Percentiles rank a stretch among this genome's conserved stretches.
Conservation (phyloP, 2,113 vertebrate species). For the Serranochromis macrocephalus region DNA sequence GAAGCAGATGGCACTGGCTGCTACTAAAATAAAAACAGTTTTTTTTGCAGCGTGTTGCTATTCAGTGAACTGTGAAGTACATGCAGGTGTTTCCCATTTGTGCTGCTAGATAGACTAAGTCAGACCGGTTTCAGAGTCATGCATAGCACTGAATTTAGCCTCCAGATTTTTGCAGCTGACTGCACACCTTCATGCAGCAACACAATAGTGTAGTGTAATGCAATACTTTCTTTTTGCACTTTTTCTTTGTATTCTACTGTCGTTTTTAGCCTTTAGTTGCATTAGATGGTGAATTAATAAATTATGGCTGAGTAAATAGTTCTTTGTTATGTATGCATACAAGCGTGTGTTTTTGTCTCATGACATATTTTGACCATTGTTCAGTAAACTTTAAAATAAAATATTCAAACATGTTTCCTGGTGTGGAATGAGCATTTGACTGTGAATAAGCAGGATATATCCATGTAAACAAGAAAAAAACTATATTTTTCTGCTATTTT, state of each 20-base stretch:
- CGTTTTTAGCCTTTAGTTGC: background rate
- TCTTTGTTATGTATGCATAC: background rate
- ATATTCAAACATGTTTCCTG: background rate
- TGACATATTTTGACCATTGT: background rate
- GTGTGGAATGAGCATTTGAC: background rate
- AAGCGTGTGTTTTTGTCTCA: accelerated
- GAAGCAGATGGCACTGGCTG: background rate
- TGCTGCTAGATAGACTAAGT: background rate
- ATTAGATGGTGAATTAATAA: background rate
- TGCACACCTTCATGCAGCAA: background rate
- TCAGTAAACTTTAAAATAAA: background rate
- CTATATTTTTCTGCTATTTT: background rate
- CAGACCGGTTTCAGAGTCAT: slow-evolving; percentile 36
- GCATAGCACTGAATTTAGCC: background rate
- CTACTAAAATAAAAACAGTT: background rate
- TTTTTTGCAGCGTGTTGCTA: slow-evolving; percentile 31
- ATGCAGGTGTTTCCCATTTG: slow-evolving; percentile 70
- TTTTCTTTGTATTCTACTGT: background rate
- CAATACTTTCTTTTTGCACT: background rate
- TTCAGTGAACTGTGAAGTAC: slow-evolving; percentile 54
- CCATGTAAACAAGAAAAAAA: background rate
- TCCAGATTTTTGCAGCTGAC: slow-evolving; percentile 24
- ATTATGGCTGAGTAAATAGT: background rate
- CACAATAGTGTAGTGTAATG: background rate
- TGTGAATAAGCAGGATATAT: background rate